Base-by-base conservation (phyloP, 2,113 vertebrate species). In the Formicarius rufipectus region DNA sequence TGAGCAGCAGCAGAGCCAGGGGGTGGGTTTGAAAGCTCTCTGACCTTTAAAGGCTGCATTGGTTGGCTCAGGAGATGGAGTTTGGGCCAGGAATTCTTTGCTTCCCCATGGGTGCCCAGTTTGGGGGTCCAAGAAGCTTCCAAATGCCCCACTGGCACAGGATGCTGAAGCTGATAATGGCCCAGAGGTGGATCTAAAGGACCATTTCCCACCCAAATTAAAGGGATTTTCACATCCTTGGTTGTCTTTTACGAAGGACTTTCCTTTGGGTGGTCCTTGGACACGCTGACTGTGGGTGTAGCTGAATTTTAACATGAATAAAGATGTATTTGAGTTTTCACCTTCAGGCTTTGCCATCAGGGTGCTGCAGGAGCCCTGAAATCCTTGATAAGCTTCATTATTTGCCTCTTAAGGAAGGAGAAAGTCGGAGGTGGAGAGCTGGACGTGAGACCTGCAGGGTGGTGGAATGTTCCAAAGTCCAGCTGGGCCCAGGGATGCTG, bases 61-160 rank as follows among this genome's bases (percentile, higher is more conserved):
- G 1, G 16, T 5, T 0, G 1, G 25, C 35, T 62, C 72, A 52
- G 77, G 47, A 50, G 47, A 33, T 13, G 56, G 56, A 35, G 45
- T 45, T 33, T 1, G 1, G 47, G 45, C 19, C 22, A 40, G 62
- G 64, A 53, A 47, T 3, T 1, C 6, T 56, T 58, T 50, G 14
- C 19, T 79, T 28, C 28, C 49, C 40, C 3, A 0, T 9, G 9
- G 4, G 14, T 66, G 30, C 55, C 27, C 40, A 3, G 0, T 42
- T 11, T 4, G 0, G n/a, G 44, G 40, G 3, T 9, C 2, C 0
- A 4, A 17, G 84, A n/a, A 58, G 18, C 21, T 1, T 28, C 31
- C 50, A 31, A 14, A 40, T 9, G 27, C 4, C 27, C 27, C 2
- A 0, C 7, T 1, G 2, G 35, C 33, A 37, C 66, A 10, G 1